A percentile compares a stretch with the other conserved stretches of the same genome.
Conservation (phyloP, 2,797 vertebrate species). For the Diglossa cyanea region DNA sequence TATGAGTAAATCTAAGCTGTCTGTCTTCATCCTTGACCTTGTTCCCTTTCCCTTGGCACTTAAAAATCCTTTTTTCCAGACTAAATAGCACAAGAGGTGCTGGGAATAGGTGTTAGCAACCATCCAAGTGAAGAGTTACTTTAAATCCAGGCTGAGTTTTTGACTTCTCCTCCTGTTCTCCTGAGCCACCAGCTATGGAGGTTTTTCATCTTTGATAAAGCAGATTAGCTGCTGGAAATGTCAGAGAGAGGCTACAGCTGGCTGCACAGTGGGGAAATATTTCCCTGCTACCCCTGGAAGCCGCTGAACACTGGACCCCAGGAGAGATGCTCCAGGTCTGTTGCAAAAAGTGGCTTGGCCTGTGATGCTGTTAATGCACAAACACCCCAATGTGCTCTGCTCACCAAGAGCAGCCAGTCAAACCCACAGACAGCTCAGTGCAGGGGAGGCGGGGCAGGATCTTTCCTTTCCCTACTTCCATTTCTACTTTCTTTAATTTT, state of each 20-base stretch:
- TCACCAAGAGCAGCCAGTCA: background rate
- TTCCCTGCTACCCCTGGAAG: slow-evolving; percentile 44
- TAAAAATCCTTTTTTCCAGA: background rate
- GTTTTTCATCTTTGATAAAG: slow-evolving; percentile 57
- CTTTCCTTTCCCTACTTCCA: background rate
- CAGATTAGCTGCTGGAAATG: slow-evolving; percentile 60
- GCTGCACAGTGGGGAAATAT: slow-evolving; percentile 41
- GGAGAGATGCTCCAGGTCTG: slow-evolving; percentile 40
- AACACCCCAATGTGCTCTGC: background rate
- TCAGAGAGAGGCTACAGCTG: slow-evolving; percentile 35
- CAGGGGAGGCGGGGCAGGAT: background rate
- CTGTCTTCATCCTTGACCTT: slow-evolving; percentile 13
- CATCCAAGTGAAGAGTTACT: slow-evolving; percentile 16
- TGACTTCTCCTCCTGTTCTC: slow-evolving; percentile 30
- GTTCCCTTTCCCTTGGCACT: background rate
- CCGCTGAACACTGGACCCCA: background rate
- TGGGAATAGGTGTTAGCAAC: background rate
- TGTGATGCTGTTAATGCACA: slow-evolving; percentile 28
- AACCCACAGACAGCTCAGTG: slow-evolving; percentile 31
- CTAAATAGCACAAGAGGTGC: background rate
- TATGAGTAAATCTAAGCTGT: background rate
- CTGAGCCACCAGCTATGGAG: slow-evolving; percentile 22
- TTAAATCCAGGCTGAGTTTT: slow-evolving; percentile 33
- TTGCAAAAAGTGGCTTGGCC: slow-evolving; percentile 38
- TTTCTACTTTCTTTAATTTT: slow-evolving; percentile 49